These are phyloP conservation scores for Drosophila kanapiae DNA, from an alignment of 1,140 invertebrate genomes.

Conservation along the genomic window DNA sequence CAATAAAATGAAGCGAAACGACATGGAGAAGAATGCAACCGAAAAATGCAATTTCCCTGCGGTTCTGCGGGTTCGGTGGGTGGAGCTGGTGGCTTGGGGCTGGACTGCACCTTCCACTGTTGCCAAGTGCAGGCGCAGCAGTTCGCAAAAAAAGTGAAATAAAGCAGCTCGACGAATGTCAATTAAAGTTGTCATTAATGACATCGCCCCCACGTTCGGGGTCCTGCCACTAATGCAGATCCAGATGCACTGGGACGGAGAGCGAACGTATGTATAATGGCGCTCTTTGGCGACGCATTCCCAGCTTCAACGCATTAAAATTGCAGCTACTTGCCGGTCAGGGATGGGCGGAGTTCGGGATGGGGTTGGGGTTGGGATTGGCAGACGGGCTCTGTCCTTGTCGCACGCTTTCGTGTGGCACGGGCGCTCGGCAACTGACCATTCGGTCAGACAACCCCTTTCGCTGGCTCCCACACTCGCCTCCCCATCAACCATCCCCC, in stretches of 20 bases:
- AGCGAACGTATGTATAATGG: slow-evolving; percentile 38
- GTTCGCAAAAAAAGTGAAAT: slow-evolving; percentile 8
- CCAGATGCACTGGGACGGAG: slow-evolving; percentile 19
- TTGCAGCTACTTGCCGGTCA: slow-evolving; percentile 61
- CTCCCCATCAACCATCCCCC: slow-evolving; percentile 13
- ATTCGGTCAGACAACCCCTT: slow-evolving; percentile 46
- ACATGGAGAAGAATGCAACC: slow-evolving; percentile 59
- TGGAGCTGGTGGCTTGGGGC: slow-evolving; percentile 7
- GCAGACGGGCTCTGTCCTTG: slow-evolving; percentile 57
- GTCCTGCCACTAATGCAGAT: slow-evolving; percentile 13
- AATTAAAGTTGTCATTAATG: slow-evolving; percentile 75
- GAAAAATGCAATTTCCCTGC: slow-evolving; percentile 61
- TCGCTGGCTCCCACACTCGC: slow-evolving; percentile 6
- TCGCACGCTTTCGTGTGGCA: slow-evolving; percentile 32
- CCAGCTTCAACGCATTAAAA: slow-evolving; percentile 51
- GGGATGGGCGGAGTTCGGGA: slow-evolving; percentile 4
- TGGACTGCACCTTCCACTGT: slow-evolving; percentile 44
- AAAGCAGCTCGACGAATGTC: slow-evolving; percentile 35
- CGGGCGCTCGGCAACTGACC: slow-evolving; percentile 54
- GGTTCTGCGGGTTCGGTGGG: slow-evolving; percentile 42
- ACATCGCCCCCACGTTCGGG: slow-evolving; percentile 32
- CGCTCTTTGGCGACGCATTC: slow-evolving; percentile 36
- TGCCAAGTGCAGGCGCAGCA: slow-evolving; percentile 67
- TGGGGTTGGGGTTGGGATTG: slow-evolving; percentile 15
- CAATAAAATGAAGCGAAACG: slow-evolving; percentile 72